Base-by-base conservation (phyloP, 2,797 vertebrate species). In the Crenichthys baileyi region DNA sequence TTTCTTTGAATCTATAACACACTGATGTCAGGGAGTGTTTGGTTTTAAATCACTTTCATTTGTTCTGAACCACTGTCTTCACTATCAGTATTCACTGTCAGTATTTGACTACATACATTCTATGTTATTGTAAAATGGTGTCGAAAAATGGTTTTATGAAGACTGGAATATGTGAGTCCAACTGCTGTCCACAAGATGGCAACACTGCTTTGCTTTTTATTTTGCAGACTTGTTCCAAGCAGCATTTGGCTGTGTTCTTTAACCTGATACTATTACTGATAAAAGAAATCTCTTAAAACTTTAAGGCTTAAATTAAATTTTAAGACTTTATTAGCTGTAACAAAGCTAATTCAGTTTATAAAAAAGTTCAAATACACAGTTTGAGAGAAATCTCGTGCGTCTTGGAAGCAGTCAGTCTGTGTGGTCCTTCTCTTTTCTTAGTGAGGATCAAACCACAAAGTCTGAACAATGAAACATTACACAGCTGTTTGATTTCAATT, bases 131-230 rank as follows among this genome's bases (percentile, higher is more conserved):
- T 1, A 3, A 70, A 26, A 26, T 44, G 4, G 65, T 6, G 36
- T 5, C 1, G 24, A 2, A 41, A 67, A 68, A 44, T 13, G 11
- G 5, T n/a, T 26, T 70, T 70, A 41, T 16, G 67, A 15, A 18
- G 18, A 3, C 7, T 46, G 18, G 29, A 67, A 72, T 15, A 31
- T 84, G 88, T 71, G 1, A 72, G 79, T 79, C 2, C 41, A n/a
- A 8, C 0, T 48, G 2, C 11, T 80, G 36, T 18, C 80, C 91
- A 85, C 76, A 73, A 31, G 86, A 84, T 83, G 90, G 61, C 83
- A 48, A 22, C 72, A 53, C 61, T 75, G 73, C 1, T 70, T 74
- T 67, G 41, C 18, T 44, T 71, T 67, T 56, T 50, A 48, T 15
- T 24, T 75, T 15, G 20, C 0, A 46, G 44, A 24, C 22, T n/a